These are phyloP conservation scores for Catocala fraxini DNA, from an alignment of 2,888 invertebrate genomes.

Conservation along the genomic window DNA sequence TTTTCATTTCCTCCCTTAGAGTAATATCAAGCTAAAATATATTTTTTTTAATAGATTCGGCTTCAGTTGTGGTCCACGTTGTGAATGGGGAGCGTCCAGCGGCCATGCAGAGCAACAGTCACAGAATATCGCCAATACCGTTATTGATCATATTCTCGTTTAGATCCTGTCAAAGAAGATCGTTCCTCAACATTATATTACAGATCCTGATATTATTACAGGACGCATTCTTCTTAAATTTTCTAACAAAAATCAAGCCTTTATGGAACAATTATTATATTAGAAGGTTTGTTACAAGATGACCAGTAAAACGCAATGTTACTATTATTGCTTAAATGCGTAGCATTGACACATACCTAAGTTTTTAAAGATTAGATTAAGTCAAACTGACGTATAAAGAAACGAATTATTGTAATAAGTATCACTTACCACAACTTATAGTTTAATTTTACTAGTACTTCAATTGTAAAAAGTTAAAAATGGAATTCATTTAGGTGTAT, in stretches of 20 bases:
- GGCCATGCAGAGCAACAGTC: constrained; percentile 87
- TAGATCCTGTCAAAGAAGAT: constrained; percentile 54
- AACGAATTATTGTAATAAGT: constrained; percentile 77
- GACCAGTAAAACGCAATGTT: constrained; percentile 60
- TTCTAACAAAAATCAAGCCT: constrained; percentile 44
- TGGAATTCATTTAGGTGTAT: constrained; percentile 5
- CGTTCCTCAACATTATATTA: constrained; percentile 44
- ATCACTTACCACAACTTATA: constrained; percentile 24
- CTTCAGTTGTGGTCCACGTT: constrained; percentile 94
- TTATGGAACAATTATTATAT: constrained; percentile 56
- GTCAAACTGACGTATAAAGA: constrained; percentile 64
- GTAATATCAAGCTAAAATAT: constrained; percentile 22
- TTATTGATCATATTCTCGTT: constrained; percentile 55
- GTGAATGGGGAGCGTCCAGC: constrained; percentile 92
- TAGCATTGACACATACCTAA: constrained; percentile 45
- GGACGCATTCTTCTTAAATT: constrained; percentile 45
- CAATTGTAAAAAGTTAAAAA: constrained; percentile 15
- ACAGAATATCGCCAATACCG: constrained; percentile 57
- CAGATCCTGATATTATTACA: constrained; percentile 50
- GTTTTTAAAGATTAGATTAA: constrained; percentile 48
- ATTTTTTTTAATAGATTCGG: constrained; percentile 88
- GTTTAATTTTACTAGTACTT: constrained; percentile 17
- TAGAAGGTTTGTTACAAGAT: constrained; percentile 69
- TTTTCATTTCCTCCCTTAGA: constrained; percentile 46
- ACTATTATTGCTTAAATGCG: constrained; percentile 59